Conservation (phyloP, 2,797 vertebrate genomes). For the Atherinosoma microstoma region DNA sequence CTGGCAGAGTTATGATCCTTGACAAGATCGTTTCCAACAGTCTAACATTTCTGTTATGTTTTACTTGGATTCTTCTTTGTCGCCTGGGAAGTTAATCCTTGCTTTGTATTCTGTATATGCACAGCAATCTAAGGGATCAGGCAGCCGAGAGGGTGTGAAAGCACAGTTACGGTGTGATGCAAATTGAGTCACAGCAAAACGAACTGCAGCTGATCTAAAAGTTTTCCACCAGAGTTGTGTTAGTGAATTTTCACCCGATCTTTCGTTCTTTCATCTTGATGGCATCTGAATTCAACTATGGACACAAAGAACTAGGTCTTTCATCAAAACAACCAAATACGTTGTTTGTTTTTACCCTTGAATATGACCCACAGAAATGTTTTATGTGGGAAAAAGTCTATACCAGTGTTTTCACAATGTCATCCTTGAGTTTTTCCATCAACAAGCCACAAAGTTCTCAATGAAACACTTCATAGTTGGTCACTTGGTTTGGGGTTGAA, state of each 20-base stretch:
- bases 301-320: neutral
- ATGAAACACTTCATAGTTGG: too few relatives aligned
- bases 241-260: too few relatives aligned
- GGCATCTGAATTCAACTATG: neutral
- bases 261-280: neutral
- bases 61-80: conserved; percentile 1
- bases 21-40: conserved; percentile 9
- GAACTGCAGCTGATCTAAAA: neutral
- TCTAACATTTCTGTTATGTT: conserved; percentile 6
- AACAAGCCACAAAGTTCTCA: neutral
- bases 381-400: too few relatives aligned
- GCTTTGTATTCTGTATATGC: neutral
- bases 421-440: too few relatives aligned
- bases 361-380: neutral
- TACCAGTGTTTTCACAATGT: too few relatives aligned
- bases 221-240: neutral
- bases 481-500: neutral
- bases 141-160: neutral
- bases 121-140: neutral
- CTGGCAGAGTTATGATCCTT: neutral
- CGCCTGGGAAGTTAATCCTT: conserved; percentile 8
- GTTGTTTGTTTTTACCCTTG: neutral
- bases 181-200: neutral
- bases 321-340: neutral
- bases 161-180: neutral